phyloP scores from a whole-genome alignment of 2,113 vertebrate genomes.

The Ibidorhyncha struthersii region DNA sequence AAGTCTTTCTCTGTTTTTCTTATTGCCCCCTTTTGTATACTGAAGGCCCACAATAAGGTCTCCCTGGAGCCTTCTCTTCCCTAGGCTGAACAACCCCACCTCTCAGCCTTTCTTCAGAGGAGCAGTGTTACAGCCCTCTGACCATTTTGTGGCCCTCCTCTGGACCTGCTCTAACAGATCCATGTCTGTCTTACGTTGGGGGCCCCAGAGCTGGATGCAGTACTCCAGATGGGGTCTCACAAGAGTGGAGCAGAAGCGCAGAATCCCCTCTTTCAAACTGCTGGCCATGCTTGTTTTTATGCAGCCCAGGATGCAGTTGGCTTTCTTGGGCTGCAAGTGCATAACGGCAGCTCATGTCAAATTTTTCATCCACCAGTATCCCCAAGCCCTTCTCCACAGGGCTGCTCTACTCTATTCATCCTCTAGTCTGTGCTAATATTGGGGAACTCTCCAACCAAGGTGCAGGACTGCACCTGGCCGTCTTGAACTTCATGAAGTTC shows the following conservation, averaged over 20 bases:
- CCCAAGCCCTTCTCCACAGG: no score
- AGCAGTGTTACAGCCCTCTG: neutral
- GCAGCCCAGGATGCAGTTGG: neutral
- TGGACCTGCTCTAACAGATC: neutral
- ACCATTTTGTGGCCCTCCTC: neutral
- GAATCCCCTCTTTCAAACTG: neutral
- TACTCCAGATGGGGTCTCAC: neutral
- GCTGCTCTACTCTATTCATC: neutral
- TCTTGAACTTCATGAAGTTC: neutral
- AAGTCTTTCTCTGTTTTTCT: neutral
- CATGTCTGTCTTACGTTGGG: neutral
- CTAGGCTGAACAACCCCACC: neutral
- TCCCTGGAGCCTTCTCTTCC: neutral
- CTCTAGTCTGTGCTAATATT: neutral
- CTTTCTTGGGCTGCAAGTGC: neutral
- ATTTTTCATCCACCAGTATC: neutral
- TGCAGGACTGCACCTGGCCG: neutral
- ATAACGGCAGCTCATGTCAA: neutral
- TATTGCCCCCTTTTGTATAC: neutral
- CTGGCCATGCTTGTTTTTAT: neutral
- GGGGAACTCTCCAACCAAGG: neutral
- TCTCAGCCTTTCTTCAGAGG: neutral
- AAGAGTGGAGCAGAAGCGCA: neutral
- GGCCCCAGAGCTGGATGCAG: neutral
- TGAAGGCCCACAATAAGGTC: neutral